phyloP scores from a whole-genome alignment of 2,888 invertebrate genomes.

The Oegoconia quadripuncta region DNA sequence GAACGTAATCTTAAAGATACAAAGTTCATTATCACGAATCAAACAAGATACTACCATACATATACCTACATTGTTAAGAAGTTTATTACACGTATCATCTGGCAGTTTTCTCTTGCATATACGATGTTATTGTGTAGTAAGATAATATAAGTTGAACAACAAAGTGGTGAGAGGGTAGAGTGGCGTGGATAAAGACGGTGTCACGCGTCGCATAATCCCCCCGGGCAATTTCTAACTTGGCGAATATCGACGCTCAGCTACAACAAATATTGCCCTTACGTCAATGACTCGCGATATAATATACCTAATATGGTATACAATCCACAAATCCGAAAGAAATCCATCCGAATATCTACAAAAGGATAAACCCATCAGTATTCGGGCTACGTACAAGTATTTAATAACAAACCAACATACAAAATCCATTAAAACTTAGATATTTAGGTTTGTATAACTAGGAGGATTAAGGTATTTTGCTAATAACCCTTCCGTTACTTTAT shows the following conservation, averaged over 20 bases:
- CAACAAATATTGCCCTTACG: constrained; percentile 16
- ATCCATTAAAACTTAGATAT: not conserved
- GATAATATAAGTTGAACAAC: constrained; percentile 20
- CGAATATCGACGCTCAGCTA: constrained; percentile 1
- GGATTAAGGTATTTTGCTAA: not conserved
- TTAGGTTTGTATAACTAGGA: not conserved
- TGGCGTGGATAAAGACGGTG: constrained; percentile 21
- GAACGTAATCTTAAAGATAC: not conserved
- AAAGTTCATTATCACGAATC: no score
- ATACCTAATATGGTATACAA: no score
- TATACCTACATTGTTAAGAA: constrained; percentile 1
- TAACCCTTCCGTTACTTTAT: not conserved
- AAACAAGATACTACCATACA: no score
- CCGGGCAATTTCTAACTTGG: not conserved
- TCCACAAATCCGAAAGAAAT: no score
- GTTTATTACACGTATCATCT: constrained; percentile 3
- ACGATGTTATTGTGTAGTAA: constrained; percentile 2
- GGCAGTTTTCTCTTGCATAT: constrained; percentile 5
- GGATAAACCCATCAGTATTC: no score
- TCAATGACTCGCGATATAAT: constrained; percentile 10
- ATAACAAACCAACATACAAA: not conserved
- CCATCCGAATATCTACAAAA: no score
- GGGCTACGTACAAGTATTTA: no score
- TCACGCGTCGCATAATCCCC: constrained; percentile 24
- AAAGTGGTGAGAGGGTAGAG: constrained; percentile 21